Evolutionary conservation across 2,113 vertebrate species (phyloP), one percentile per base, ranked within the genome.

Genomic region (Pituophis catenifer): DNA sequence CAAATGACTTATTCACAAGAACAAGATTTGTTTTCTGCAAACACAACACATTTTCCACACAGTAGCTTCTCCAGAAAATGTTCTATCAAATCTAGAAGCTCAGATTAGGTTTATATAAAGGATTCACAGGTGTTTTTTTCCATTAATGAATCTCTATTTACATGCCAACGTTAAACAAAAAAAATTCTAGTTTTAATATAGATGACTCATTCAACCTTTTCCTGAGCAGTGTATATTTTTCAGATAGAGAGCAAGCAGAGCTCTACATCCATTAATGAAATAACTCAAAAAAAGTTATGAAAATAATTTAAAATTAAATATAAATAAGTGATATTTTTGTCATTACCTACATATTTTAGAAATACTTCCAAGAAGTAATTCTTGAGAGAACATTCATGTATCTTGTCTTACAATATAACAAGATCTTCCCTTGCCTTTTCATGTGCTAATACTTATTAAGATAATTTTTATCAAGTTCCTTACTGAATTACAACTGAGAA

Each of bases 341-440:
- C 91, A 90, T 86, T 94, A 93, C 4, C 75, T 93, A 88, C 29
- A 95, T 94, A 85, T 10, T 94, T 81, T 23, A 29, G n/a, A 86
- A 33, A 89, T 81, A 88, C 1, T n/a, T 70, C 13, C 50, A 70
- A 65, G 81, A 1, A 29, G 90, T 81, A 59, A 53, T 92, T 87
- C 86, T 93, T 94, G 57, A 88, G 57, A 52, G 3, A 44, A 91
- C 48, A 75, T 38, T 90, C 24, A 70, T n/a, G 44, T 7, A 26
- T 17, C 59, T 75, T 62, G 90, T 21, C 38, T 8, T 33, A 88
- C 85, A 53, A 50, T 94, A 92, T 21, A 91, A 62, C 91, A 91
- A 23, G 0, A 89, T 15, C 1, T 81, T 81, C 33, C 19, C 91
- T 53, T 91, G 15, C 11, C 48, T 94, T 55, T 93, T 94, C 89